These are phyloP conservation scores for Thalassarche chlororhynchos DNA, from an alignment of 2,113 vertebrate genomes.

Conservation along the genomic window DNA sequence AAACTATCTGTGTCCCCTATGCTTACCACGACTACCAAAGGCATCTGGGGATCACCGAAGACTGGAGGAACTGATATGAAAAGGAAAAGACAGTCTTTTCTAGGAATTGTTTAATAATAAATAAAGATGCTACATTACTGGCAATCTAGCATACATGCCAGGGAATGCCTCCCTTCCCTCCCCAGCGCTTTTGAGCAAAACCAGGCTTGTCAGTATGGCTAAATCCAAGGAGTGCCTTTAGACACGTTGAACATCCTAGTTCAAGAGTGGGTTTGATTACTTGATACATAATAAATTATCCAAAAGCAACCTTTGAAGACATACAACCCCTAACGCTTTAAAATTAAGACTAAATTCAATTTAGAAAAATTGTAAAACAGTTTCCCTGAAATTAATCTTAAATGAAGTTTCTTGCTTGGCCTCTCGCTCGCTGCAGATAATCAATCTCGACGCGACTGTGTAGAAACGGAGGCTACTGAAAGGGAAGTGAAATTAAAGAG, in stretches of 20 bases:
- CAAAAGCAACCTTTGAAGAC: slow-evolving; percentile 63
- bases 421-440: slow-evolving; percentile 62
- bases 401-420: slow-evolving; percentile 69
- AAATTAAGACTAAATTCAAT: slow-evolving; percentile 74
- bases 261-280: slow-evolving; percentile 43
- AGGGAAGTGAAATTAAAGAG: slow-evolving; percentile 56
- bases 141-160: not conserved
- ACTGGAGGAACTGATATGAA: not conserved
- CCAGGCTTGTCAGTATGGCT: not conserved
- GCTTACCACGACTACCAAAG: not conserved
- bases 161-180: not conserved
- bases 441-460: slow-evolving; percentile 50
- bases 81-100: not conserved
- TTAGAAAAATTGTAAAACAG: slow-evolving; percentile 70
- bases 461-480: not conserved
- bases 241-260: not conserved
- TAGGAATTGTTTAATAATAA: not conserved
- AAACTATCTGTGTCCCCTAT: not conserved
- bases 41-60: not conserved
- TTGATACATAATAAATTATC: slow-evolving; percentile 66
- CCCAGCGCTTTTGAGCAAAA: not conserved
- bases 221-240: not conserved
- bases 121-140: not conserved
- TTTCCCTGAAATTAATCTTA: slow-evolving; percentile 73
- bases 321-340: slow-evolving; percentile 61